These are phyloP conservation scores for Sabellastarte sp. DNA, from an alignment of 2,888 invertebrate species.

Conservation along the genomic window DNA sequence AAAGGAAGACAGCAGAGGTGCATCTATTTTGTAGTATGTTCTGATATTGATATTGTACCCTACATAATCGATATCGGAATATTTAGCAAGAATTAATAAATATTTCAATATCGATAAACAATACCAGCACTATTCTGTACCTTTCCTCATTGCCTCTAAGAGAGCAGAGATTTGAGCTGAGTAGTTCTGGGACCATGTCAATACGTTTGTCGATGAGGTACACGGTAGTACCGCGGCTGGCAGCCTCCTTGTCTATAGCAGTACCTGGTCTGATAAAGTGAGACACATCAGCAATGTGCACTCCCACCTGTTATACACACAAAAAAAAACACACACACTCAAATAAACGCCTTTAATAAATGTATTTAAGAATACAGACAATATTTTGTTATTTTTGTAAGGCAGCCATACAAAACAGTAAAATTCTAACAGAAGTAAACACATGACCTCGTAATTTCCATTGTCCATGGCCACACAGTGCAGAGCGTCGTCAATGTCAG, in stretches of 20 bases:
- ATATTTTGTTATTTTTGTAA: too few relatives aligned
- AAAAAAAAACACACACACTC: too few relatives aligned
- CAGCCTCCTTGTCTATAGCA: conserved; percentile 89
- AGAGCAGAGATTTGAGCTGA: conserved; percentile 95
- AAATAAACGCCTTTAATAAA: too few relatives aligned
- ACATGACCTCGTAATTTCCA: conserved; percentile 77
- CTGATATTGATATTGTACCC: too few relatives aligned
- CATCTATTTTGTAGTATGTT: too few relatives aligned
- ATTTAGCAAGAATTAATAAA: too few relatives aligned
- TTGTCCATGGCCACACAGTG: conserved; percentile 79
- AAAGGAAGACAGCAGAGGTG: too few relatives aligned
- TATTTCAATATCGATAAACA: too few relatives aligned
- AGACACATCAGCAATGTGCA: conserved; percentile 98
- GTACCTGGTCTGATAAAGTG: conserved; percentile 93
- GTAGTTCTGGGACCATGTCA: conserved; percentile 70
- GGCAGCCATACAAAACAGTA: too few relatives aligned
- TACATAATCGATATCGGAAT: too few relatives aligned
- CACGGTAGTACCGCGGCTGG: conserved; percentile 91
- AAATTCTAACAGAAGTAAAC: not conserved
- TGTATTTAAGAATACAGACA: not conserved
- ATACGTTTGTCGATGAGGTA: conserved; percentile 84
- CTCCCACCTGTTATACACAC: conserved; percentile 76
- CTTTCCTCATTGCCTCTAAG: conserved; percentile 73
- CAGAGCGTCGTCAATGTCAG: conserved; percentile 97
- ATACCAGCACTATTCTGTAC: conserved; percentile 63